Percentiles rank a stretch among this genome's conserved stretches.
phyloP scores from a whole-genome alignment of 2,888 invertebrate genomes.

The Pseudococcus longispinus region DNA sequence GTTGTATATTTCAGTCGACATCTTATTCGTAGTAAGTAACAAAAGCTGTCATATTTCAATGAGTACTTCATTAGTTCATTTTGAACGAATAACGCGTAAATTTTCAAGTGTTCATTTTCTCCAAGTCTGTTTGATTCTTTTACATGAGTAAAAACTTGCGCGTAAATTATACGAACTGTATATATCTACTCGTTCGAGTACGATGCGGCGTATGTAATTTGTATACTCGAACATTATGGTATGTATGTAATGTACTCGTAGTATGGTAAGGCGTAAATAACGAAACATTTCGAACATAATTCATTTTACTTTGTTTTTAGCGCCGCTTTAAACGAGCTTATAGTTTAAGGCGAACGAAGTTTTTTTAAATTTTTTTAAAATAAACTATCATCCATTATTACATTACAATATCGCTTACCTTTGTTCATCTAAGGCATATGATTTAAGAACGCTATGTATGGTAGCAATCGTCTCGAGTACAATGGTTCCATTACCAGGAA shows the following conservation, averaged over 20 bases:
- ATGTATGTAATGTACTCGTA: too few relatives aligned
- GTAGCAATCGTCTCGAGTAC: conserved; percentile 90
- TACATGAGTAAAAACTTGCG: not conserved
- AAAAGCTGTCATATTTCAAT: not conserved
- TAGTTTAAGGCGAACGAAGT: not conserved
- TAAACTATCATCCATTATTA: conserved; percentile 24
- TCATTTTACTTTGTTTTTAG: conserved; percentile 34
- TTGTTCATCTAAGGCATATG: conserved; percentile 66
- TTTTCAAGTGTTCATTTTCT: not conserved
- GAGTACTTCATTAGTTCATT: not conserved
- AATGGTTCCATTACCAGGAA: conserved; percentile 92
- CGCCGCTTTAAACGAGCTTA: not conserved
- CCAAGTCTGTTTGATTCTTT: not conserved
- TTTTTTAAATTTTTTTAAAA: not conserved
- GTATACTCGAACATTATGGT: not conserved
- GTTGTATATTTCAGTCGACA: not conserved
- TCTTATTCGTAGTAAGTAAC: not conserved
- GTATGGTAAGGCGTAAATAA: not conserved
- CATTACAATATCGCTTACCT: conserved; percentile 63
- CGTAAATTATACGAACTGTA: not conserved
- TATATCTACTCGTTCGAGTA: not conserved
- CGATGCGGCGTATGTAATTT: not conserved
- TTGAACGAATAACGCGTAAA: not conserved
- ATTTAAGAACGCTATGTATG: conserved; percentile 73
- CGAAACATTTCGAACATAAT: not conserved